phyloP scores from a whole-genome alignment of 1,140 invertebrate genomes.

The Drosophila baimaii region DNA sequence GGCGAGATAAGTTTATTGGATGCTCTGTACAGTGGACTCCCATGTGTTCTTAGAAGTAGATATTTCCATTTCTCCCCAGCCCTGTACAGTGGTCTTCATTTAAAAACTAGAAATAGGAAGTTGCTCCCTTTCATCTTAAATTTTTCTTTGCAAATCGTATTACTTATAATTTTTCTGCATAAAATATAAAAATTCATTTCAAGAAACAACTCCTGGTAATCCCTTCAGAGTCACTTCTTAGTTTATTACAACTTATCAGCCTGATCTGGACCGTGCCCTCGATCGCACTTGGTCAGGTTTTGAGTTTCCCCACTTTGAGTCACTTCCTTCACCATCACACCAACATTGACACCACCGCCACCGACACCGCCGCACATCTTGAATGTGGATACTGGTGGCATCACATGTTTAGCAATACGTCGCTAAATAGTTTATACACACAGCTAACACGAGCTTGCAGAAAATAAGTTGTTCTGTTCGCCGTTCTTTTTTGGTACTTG shows the following conservation, averaged over 20 bases:
- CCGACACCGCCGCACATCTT: too few relatives aligned
- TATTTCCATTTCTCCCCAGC: too few relatives aligned
- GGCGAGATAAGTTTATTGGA: not conserved
- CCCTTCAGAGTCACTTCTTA: not conserved
- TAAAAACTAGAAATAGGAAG: too few relatives aligned
- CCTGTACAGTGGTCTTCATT: too few relatives aligned
- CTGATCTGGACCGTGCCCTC: slow-evolving; percentile 21
- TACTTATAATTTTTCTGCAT: not conserved
- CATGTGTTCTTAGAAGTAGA: not conserved
- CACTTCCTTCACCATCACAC: slow-evolving; percentile 29
- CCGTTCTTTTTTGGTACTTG: slow-evolving; percentile 29
- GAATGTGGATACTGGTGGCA: slow-evolving; percentile 35
- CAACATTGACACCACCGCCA: not conserved
- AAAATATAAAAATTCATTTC: not conserved
- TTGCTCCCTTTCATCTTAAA: too few relatives aligned
- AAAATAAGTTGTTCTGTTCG: slow-evolving; percentile 48
- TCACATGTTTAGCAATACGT: slow-evolving; percentile 82
- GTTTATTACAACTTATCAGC: slow-evolving; percentile 6
- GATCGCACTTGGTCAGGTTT: slow-evolving; percentile 22
- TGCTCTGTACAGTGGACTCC: not conserved
- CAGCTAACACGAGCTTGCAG: slow-evolving; percentile 37
- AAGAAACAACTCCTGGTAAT: too few relatives aligned
- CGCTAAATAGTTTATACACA: slow-evolving; percentile 75
- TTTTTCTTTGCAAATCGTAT: too few relatives aligned
- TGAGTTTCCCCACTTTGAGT: slow-evolving; percentile 8